These are phyloP conservation scores for Halichoeres trimaculatus DNA, from an alignment of 2,113 vertebrate genomes.

Conservation along the genomic window DNA sequence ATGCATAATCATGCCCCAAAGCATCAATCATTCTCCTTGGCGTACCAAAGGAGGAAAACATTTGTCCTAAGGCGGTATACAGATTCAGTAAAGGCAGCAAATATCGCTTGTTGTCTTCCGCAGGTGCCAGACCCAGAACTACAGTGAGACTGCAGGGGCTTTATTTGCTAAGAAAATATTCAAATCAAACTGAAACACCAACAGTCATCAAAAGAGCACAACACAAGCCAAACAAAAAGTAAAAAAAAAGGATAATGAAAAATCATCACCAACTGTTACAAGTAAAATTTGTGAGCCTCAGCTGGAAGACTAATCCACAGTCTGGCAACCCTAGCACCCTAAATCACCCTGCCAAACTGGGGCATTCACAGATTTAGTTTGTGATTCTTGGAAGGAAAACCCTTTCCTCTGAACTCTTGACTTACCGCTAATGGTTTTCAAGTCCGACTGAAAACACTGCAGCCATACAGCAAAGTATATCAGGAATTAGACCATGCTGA, in stretches of 20 bases:
- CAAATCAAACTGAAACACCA: conserved; percentile 28
- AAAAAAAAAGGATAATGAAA: not conserved
- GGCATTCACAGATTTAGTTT: conserved; percentile 28
- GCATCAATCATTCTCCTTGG: not conserved
- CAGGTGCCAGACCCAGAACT: conserved; percentile 17
- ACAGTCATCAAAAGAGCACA: conserved; percentile 11
- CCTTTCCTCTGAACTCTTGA: not conserved
- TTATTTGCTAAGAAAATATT: conserved; percentile 39
- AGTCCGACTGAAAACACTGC: not conserved
- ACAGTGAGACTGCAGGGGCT: conserved; percentile 10
- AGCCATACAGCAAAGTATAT: not conserved
- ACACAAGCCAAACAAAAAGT: conserved; percentile 13
- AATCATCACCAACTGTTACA: conserved; percentile 47
- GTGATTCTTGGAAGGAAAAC: not conserved
- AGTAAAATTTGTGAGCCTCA: conserved; percentile 34
- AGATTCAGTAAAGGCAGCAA: conserved; percentile 8
- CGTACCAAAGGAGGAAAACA: not conserved
- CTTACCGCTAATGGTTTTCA: not conserved
- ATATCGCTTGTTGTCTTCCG: conserved; percentile 6
- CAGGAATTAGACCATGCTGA: not conserved
- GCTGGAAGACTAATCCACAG: conserved; percentile 37
- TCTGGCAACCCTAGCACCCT: conserved; percentile 21
- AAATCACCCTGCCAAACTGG: conserved; percentile 22
- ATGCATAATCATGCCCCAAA: conserved; percentile 12
- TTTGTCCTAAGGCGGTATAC: not conserved